Percentiles rank a stretch among this genome's conserved stretches.
Evolutionary conservation across 2,797 vertebrate genomes (phyloP).

Genomic region (Acrocephalus scirpaceus): DNA sequence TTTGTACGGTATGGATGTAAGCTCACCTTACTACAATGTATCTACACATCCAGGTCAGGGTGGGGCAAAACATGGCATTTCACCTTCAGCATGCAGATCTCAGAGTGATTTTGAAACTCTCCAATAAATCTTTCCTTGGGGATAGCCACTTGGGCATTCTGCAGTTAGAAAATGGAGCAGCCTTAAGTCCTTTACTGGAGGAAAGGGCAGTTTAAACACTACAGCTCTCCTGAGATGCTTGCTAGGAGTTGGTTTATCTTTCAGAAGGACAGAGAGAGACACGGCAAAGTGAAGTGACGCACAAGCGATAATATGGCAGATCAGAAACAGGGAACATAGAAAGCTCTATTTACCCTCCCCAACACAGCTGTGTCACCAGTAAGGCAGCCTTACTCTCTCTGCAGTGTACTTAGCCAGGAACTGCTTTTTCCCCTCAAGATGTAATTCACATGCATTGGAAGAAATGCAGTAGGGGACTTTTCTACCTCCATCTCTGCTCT

Average conservation of each 20-base stretch:
- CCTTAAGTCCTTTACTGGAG: background rate
- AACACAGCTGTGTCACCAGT: background rate
- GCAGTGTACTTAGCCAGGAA: background rate
- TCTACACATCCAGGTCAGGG: fast-evolving
- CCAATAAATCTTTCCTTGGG: background rate
- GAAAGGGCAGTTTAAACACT: background rate
- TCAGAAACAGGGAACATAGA: background rate
- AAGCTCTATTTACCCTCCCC: background rate
- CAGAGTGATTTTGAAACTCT: background rate
- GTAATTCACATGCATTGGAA: background rate
- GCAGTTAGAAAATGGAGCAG: background rate
- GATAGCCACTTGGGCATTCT: background rate
- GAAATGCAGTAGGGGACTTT: background rate
- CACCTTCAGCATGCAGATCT: background rate
- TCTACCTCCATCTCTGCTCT: background rate
- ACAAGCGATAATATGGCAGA: background rate
- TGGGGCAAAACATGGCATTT: background rate
- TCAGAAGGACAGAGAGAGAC: background rate
- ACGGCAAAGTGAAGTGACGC: fast-evolving
- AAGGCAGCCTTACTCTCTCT: background rate
- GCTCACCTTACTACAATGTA: background rate
- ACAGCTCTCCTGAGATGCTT: background rate
- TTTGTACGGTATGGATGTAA: background rate
- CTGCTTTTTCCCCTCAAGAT: background rate
- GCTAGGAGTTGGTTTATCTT: background rate